Percentiles rank a stretch among this genome's conserved stretches.
These are phyloP conservation scores for Glaucidium brasilianum DNA, from an alignment of 2,113 vertebrate genomes.

Conservation along the genomic window DNA sequence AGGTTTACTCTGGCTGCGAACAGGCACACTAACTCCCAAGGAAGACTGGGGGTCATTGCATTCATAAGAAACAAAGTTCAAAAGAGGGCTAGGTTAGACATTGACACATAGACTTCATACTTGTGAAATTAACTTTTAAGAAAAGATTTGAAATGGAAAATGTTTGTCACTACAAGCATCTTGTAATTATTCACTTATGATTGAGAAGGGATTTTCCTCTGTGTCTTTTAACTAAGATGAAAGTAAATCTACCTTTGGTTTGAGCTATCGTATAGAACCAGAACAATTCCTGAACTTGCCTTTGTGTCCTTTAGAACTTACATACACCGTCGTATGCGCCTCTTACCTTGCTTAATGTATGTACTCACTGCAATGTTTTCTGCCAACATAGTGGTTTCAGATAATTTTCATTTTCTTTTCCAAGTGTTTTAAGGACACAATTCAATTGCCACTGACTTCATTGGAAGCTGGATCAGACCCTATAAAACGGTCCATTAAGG, in stretches of 20 bases:
- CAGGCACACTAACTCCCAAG: neutral
- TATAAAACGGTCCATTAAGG: neutral
- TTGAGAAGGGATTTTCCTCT: slow-evolving; percentile 42
- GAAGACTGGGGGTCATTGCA: neutral
- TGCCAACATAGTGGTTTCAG: neutral
- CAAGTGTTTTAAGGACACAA: neutral
- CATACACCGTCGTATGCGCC: neutral
- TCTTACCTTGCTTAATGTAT: neutral
- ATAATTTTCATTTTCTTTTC: neutral
- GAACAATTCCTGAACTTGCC: neutral
- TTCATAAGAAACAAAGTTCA: neutral
- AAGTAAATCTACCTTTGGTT: slow-evolving; percentile 14
- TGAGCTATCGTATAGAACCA: neutral
- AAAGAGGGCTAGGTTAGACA: neutral
- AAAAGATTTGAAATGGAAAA: slow-evolving; percentile 3
- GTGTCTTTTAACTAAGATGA: slow-evolving; percentile 58
- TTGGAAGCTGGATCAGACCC: neutral
- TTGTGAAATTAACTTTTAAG: slow-evolving; percentile 4
- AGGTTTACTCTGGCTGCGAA: neutral
- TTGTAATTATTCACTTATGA: slow-evolving; percentile 24
- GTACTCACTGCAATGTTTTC: neutral
- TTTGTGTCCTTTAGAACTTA: neutral
- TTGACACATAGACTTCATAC: neutral
- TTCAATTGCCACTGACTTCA: neutral
- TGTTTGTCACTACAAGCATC: slow-evolving; percentile 4